These are phyloP conservation scores for Cephus cinctus DNA, from an alignment of 1,140 invertebrate genomes.

Conservation along the genomic window DNA sequence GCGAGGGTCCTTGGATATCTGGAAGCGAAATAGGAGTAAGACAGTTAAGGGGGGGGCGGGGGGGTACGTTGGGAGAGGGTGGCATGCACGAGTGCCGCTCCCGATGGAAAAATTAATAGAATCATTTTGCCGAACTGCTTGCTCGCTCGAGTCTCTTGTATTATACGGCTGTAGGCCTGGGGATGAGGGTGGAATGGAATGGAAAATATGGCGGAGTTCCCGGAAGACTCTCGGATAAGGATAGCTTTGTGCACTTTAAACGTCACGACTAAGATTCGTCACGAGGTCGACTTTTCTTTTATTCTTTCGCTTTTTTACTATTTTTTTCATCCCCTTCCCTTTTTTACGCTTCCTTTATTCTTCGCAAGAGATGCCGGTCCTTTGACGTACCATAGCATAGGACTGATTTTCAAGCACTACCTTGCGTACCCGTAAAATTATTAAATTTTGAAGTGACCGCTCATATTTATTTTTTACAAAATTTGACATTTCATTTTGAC, in stretches of 20 bases:
- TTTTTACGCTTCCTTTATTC: too few relatives aligned
- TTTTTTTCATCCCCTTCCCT: too few relatives aligned
- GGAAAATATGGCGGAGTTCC: slow-evolving; percentile 27
- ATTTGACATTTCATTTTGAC: too few relatives aligned
- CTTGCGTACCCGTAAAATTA: too few relatives aligned
- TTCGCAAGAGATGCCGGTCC: too few relatives aligned
- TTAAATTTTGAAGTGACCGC: too few relatives aligned
- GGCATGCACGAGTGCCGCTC: slow-evolving; percentile 51
- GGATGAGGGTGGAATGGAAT: slow-evolving; percentile 20
- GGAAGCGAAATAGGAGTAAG: slow-evolving; percentile 1
- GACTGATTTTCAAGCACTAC: too few relatives aligned
- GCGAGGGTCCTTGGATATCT: too few relatives aligned
- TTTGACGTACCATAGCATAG: too few relatives aligned
- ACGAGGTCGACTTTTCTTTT: slow-evolving; percentile 17
- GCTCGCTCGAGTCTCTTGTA: slow-evolving; percentile 10
- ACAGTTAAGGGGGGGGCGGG: neutral
- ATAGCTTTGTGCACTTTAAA: slow-evolving; percentile 41
- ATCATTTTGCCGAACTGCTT: slow-evolving; percentile 48
- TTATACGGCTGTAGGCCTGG: slow-evolving; percentile 13
- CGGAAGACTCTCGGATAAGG: slow-evolving; percentile 28
- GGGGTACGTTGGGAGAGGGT: slow-evolving; percentile 24
- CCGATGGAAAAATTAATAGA: slow-evolving; percentile 56
- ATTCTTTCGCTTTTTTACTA: too few relatives aligned
- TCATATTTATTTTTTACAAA: too few relatives aligned
- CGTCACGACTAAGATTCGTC: slow-evolving; percentile 40